Conservation (phyloP, 2,888 invertebrate genomes). For the Ochropacha duplaris region DNA sequence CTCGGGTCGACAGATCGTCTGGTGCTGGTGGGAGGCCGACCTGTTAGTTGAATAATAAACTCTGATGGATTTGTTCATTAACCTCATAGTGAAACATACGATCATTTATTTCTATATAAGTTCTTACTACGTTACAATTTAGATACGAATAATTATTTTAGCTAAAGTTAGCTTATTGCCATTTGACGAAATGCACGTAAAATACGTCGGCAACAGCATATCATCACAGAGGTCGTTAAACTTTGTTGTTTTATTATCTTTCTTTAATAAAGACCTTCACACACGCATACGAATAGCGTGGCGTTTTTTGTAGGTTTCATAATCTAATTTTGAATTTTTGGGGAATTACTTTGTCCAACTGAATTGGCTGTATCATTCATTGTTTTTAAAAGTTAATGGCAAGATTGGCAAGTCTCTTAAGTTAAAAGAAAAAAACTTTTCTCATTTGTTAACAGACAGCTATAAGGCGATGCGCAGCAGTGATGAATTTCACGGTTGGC, state of each 20-base stretch:
- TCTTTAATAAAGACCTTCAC: background rate
- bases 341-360: background rate
- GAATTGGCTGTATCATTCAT: background rate
- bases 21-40: background rate
- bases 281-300: background rate
- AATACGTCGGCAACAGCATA: background rate
- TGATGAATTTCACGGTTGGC: too few species aligned
- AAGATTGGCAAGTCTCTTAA: too few species aligned
- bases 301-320: background rate
- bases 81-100: background rate
- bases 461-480: too few species aligned
- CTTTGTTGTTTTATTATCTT: background rate
- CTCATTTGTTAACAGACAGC: too few species aligned
- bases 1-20: background rate
- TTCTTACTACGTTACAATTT: background rate
- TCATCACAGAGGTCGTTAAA: background rate
- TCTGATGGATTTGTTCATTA: background rate
- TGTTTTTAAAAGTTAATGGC: background rate
- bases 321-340: background rate
- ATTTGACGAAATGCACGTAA: background rate
- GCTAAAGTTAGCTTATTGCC: background rate
- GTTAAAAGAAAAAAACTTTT: too few species aligned
- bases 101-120: too few species aligned
- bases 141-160: background rate
- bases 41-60: background rate